Percentiles rank a stretch among this genome's conserved stretches.
Evolutionary conservation across 2,888 invertebrate genomes (phyloP).

Genomic region (Hanleya hanleyi): DNA sequence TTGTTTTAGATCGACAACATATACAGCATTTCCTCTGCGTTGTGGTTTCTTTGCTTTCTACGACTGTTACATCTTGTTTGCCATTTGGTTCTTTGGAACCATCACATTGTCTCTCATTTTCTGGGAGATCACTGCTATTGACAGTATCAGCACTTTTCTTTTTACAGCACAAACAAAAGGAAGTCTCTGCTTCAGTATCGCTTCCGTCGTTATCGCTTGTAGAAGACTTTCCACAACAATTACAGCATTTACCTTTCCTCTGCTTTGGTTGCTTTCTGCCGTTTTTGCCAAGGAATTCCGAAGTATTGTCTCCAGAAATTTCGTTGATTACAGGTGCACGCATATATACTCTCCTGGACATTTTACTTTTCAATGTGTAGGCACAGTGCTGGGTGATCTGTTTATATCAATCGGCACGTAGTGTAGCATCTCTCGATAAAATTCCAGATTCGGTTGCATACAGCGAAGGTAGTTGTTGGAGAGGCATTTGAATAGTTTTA

Average conservation of each 20-base stretch:
- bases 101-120: not conserved
- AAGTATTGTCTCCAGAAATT: not conserved
- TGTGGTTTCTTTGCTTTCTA: not conserved
- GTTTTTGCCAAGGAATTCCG: not conserved
- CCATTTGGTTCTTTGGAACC: not conserved
- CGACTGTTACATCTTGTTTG: not conserved
- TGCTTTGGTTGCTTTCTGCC: not conserved
- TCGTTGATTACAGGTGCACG: not conserved
- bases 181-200: not conserved
- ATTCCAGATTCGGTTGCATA: too few species aligned
- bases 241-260: not conserved
- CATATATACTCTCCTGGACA: constrained; percentile 1
- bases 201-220: not conserved
- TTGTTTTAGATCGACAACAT: not conserved
- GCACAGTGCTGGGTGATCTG: too few species aligned
- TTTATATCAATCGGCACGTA: too few species aligned
- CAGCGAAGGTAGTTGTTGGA: too few species aligned
- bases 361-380: too few species aligned
- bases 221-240: not conserved
- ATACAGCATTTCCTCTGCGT: not conserved
- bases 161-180: not conserved
- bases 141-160: not conserved
- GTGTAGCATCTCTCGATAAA: too few species aligned
- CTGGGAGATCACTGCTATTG: not conserved
- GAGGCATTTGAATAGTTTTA: too few species aligned